These are phyloP conservation scores for Yponomeuta evonymella DNA, from an alignment of 2,888 invertebrate genomes.

Conservation along the genomic window DNA sequence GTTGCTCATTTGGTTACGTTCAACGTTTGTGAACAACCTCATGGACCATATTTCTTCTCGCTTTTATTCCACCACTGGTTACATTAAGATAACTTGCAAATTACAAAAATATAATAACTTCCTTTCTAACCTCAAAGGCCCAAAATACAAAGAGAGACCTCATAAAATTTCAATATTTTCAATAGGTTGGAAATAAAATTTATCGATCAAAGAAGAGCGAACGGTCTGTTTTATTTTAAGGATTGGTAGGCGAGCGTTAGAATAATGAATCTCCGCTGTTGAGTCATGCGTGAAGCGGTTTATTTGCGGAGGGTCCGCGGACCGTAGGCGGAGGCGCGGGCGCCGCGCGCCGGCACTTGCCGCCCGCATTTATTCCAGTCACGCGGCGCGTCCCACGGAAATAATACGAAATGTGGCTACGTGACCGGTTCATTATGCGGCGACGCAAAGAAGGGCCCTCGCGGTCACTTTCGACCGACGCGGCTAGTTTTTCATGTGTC, in stretches of 20 bases:
- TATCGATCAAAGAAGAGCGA: slow-evolving; percentile 14
- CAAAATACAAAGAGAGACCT: slow-evolving; percentile 6
- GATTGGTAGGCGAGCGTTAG: slow-evolving; percentile 50
- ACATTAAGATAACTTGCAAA: neutral
- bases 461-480: slow-evolving; percentile 40
- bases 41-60: too few species aligned
- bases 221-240: slow-evolving; percentile 13
- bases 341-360: slow-evolving; percentile 33
- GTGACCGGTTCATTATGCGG: slow-evolving; percentile 75
- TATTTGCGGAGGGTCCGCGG: slow-evolving; percentile 71
- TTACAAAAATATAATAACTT: neutral
- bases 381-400: slow-evolving; percentile 73
- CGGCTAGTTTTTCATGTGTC: slow-evolving; percentile 32
- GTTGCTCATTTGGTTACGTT: too few species aligned
- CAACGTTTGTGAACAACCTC: too few species aligned
- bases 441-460: slow-evolving; percentile 49
- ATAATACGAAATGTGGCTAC: slow-evolving; percentile 77
- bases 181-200: slow-evolving; percentile 14
- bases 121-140: neutral
- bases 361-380: slow-evolving; percentile 68
- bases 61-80: neutral
- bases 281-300: slow-evolving; percentile 75
- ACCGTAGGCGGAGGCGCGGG: slow-evolving; percentile 45
- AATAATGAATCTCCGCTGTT: slow-evolving; percentile 71
- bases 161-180: slow-evolving; percentile 3